Conservation (phyloP, 2,113 vertebrate species). For the Macquaria ambigua region DNA sequence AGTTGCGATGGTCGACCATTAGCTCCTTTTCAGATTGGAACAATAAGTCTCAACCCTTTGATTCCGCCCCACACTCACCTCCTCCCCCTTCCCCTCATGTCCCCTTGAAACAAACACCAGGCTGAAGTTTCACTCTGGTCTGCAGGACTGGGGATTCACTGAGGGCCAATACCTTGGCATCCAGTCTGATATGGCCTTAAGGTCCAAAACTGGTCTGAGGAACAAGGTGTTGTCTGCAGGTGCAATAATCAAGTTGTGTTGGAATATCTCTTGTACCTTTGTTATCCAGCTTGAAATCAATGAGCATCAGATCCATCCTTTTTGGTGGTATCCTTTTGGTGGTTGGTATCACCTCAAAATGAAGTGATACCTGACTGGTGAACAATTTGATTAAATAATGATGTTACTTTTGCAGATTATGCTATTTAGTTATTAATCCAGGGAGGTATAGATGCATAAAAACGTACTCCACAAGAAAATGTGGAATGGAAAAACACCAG, state of each 20-base stretch:
- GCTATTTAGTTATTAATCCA: background rate
- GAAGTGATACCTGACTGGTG: background rate
- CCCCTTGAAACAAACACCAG: conserved; percentile 75
- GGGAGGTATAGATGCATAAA: too few relatives aligned
- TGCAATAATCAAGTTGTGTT: conserved; percentile 13
- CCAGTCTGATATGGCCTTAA: conserved; percentile 35
- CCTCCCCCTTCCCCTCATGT: conserved; percentile 33
- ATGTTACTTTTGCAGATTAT: background rate
- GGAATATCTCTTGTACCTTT: background rate
- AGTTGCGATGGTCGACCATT: conserved; percentile 88
- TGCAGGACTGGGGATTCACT: conserved; percentile 1
- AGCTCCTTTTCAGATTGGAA: conserved; percentile 86
- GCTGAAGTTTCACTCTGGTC: conserved; percentile 72
- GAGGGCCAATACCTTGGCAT: background rate
- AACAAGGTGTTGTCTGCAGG: conserved; percentile 37
- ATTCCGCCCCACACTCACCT: conserved; percentile 77
- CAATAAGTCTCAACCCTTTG: conserved; percentile 87
- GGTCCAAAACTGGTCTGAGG: conserved; percentile 50
- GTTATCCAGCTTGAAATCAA: background rate
- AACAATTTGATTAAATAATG: background rate
- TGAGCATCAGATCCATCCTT: background rate
- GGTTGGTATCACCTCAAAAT: background rate
- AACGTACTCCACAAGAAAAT: background rate
- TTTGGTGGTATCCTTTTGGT: background rate
- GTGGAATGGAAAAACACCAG: background rate